Base-by-base conservation (phyloP, 2,888 invertebrate species). In the Agrotis puta region DNA sequence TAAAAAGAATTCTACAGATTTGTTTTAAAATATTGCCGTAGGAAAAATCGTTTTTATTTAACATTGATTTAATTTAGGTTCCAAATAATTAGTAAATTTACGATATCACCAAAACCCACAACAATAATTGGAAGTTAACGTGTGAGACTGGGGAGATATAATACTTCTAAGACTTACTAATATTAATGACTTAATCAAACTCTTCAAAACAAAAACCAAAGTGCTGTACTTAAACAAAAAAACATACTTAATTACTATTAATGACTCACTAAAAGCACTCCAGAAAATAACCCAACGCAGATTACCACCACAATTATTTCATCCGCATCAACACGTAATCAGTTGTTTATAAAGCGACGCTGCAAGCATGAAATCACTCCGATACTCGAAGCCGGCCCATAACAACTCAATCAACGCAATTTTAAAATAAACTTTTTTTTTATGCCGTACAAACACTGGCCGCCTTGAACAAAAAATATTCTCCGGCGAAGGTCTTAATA, bases 401-500 rank as follows among this genome's bases (percentile, higher is more conserved):
- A 94, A 94, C 94, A 94, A 94, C 95, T 95, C 94, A 95, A 95
- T 94, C 94, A 94, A 92, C 92, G 93, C 92, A 92, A 91, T 93
- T 94, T 93, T 92, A 92, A 93, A 93, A 94, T 93, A 92, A 93
- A 91, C 91, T 94, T 93, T 93, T 93, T 93, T 92, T 85, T 86
- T 84, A 79, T 80, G 88, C 88, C 90, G 90, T 85, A 88, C 88
- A 89, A 89, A 89, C 88, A 88, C 85, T 88, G 88, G 88, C 88
- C 88, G 89, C 87, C 84, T 87, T 88, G 89, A 85, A 87, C 91
- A 94, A 94, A 94, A 93, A 92, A 92, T 86, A 87, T 85, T 81
- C 75, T 54, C 56, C 81, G 56, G 74, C 89, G 89, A 91, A 92
- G 92, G 91, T 90, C 92, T 91, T 89, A 90, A 93, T 93, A 93